Conservation (phyloP, 2,113 vertebrate species). For the Crotalus tigris region DNA sequence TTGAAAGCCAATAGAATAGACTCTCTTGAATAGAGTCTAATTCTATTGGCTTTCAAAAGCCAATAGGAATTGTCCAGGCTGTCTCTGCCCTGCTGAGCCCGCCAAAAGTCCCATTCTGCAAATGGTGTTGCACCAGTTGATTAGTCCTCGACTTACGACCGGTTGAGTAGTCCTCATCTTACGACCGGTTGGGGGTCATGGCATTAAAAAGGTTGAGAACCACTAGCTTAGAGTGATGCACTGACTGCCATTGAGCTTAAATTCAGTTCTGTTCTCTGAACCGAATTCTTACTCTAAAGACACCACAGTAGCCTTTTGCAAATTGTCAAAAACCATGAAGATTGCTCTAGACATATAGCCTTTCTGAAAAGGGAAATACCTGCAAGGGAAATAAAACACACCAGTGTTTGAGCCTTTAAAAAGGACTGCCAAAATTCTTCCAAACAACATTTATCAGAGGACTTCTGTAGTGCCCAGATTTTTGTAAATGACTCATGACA, state of each 20-base stretch:
- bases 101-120: no score
- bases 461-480: neutral
- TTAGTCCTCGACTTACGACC: no score
- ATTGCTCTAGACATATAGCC: neutral
- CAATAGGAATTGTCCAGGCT: no score
- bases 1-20: no score
- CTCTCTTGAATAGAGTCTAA: no score
- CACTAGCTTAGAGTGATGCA: neutral
- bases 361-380: neutral
- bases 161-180: no score
- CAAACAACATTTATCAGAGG: neutral
- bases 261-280: neutral
- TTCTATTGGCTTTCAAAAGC: no score
- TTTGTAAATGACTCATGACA: neutral
- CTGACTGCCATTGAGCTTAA: neutral
- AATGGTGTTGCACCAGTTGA: no score
- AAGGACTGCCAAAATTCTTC: neutral
- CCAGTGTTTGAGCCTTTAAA: accelerated
- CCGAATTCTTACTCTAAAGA: neutral
- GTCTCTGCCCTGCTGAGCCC: no score
- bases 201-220: no score
- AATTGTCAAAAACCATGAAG: neutral
- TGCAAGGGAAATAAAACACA: neutral
- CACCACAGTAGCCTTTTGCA: neutral
- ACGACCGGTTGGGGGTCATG: no score